Conservation (phyloP, 2,888 invertebrate genomes). For the Agelastica alni region DNA sequence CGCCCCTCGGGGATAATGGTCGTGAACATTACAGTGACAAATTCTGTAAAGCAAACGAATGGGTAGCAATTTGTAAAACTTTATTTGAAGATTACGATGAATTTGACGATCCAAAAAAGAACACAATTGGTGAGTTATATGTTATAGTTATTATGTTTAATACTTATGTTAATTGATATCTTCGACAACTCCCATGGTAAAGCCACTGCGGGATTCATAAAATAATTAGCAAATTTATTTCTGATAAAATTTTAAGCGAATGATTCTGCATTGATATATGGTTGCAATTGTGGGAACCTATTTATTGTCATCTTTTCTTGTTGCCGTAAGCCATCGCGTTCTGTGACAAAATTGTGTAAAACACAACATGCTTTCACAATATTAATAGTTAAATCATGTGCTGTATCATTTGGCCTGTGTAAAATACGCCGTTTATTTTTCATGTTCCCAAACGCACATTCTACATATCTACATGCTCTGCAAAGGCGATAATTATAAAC, state of each 20-base stretch:
- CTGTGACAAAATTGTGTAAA: neutral
- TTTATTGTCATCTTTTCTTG: neutral
- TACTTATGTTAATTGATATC: neutral
- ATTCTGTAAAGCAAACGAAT: too few relatives aligned
- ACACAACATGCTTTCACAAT: slow-evolving; percentile 1
- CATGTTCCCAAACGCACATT: neutral
- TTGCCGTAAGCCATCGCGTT: neutral
- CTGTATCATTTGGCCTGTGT: neutral
- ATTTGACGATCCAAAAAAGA: too few relatives aligned
- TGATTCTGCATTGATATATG: neutral
- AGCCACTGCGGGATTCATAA: neutral
- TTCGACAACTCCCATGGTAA: neutral
- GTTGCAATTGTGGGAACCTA: neutral
- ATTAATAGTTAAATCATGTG: neutral
- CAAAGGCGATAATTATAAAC: slow-evolving; percentile 14
- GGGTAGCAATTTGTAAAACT: too few relatives aligned
- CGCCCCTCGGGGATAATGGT: too few relatives aligned
- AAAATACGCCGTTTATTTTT: neutral
- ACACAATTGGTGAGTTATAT: too few relatives aligned
- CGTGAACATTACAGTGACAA: too few relatives aligned
- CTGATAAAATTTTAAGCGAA: neutral
- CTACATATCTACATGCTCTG: neutral
- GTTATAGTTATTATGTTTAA: too few relatives aligned
- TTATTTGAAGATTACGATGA: too few relatives aligned
- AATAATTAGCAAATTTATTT: neutral